Conservation (phyloP, 2,113 vertebrate species). For the Actenoides hombroni region DNA sequence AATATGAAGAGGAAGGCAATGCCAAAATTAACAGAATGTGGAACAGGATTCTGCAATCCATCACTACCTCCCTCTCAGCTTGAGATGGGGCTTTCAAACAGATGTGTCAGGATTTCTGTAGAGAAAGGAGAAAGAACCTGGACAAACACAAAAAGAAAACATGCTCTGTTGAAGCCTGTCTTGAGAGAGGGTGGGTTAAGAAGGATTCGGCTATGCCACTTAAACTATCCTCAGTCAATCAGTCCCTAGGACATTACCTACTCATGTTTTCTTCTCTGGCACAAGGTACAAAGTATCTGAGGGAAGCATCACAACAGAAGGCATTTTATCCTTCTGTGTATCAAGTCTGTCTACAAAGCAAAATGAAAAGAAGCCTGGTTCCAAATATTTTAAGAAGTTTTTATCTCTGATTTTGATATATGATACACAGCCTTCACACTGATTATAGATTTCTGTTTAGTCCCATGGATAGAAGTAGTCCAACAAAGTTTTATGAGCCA, state of each 20-base stretch:
- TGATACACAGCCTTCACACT: background rate
- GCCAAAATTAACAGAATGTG: slow-evolving; percentile 69
- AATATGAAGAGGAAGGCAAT: slow-evolving; percentile 35
- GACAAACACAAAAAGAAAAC: slow-evolving; percentile 39
- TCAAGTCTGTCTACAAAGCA: background rate
- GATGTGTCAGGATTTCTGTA: slow-evolving; percentile 62
- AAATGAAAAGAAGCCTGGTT: background rate
- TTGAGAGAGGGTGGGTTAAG: background rate
- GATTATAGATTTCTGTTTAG: background rate
- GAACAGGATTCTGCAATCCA: slow-evolving; percentile 56
- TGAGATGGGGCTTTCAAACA: slow-evolving; percentile 31
- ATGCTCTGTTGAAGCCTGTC: background rate
- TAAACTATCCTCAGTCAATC: background rate
- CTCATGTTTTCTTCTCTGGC: background rate
- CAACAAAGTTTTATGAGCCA: background rate
- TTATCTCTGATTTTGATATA: background rate
- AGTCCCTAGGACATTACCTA: background rate
- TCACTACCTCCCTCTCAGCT: slow-evolving; percentile 59
- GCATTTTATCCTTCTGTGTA: background rate
- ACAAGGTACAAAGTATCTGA: background rate
- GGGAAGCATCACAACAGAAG: background rate
- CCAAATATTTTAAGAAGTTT: slow-evolving; percentile 1
- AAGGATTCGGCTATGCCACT: background rate
- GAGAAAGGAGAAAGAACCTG: background rate
- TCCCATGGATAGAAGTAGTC: background rate